phyloP scores from a whole-genome alignment of 2,113 vertebrate genomes.

The Archocentrus centrarchus region DNA sequence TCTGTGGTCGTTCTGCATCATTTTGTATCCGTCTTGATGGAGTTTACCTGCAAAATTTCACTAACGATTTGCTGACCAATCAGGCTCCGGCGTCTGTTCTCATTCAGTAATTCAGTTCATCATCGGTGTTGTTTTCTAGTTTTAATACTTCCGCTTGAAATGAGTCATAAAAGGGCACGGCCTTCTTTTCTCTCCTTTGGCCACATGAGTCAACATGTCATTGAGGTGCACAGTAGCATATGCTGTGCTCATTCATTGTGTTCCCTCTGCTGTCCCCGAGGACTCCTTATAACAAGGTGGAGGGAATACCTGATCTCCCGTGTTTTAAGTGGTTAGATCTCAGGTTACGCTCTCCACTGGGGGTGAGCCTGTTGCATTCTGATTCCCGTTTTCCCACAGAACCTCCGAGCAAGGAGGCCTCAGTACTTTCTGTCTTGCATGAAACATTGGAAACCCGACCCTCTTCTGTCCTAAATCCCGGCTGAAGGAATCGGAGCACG shows the following conservation, averaged over 20 bases:
- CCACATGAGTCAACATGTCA: conserved; percentile 32
- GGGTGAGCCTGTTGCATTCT: conserved; percentile 49
- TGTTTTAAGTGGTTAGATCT: conserved; percentile 65
- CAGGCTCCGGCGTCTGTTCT: neutral
- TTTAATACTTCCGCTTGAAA: neutral
- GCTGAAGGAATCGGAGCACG: conserved; percentile 25
- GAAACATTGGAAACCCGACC: conserved; percentile 62
- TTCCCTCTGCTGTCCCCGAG: conserved; percentile 47
- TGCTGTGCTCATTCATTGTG: conserved; percentile 47
- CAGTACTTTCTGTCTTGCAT: conserved; percentile 31
- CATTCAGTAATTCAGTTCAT: neutral
- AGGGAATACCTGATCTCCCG: conserved; percentile 62
- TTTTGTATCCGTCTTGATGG: neutral
- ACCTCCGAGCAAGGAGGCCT: conserved; percentile 13
- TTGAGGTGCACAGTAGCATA: conserved; percentile 30
- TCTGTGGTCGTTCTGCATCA: too few relatives aligned
- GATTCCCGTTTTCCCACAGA: conserved; percentile 66
- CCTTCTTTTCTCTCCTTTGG: neutral
- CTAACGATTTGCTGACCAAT: neutral
- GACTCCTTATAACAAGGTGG: conserved; percentile 58
- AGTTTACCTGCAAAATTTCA: too few relatives aligned
- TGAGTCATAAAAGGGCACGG: neutral
- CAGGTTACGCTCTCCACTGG: conserved; percentile 51
- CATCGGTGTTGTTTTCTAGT: neutral
- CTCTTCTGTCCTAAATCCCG: conserved; percentile 33